phyloP scores from a whole-genome alignment of 2,797 vertebrate species.

The Sebastes oblongus region DNA sequence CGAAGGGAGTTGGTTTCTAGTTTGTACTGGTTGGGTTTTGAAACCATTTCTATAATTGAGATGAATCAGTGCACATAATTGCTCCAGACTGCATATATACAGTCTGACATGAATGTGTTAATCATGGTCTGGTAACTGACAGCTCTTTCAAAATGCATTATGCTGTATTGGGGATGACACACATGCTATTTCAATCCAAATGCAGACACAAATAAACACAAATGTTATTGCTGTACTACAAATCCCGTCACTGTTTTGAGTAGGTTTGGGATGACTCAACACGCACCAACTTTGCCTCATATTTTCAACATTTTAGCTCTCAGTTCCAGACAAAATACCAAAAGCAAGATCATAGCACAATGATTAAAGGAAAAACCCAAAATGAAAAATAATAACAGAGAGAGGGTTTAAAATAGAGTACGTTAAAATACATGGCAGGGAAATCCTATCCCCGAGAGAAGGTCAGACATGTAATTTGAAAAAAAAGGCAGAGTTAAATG shows the following conservation, averaged over 20 bases:
- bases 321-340: slow-evolving; percentile 78
- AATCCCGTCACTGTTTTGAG: neutral
- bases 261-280: slow-evolving; percentile 10
- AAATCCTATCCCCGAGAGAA: slow-evolving; percentile 80
- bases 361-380: slow-evolving; percentile 83
- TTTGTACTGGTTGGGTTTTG: slow-evolving; percentile 11
- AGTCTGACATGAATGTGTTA: neutral
- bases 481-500: slow-evolving; percentile 76
- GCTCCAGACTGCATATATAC: neutral
- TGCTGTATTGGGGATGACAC: neutral
- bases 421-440: slow-evolving; percentile 79
- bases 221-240: neutral
- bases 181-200: neutral
- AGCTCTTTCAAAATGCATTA: neutral
- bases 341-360: slow-evolving; percentile 67
- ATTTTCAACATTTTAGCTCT: slow-evolving; percentile 61
- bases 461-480: slow-evolving; percentile 82
- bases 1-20: neutral
- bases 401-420: slow-evolving; percentile 82
- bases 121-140: neutral
- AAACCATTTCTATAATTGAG: slow-evolving; percentile 9
- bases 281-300: slow-evolving; percentile 29
- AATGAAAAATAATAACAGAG: slow-evolving; percentile 86
- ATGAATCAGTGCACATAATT: neutral
- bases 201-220: slow-evolving; percentile 11